Evolutionary conservation across 2,888 invertebrate species (phyloP).

Genomic region (Pecten maximus): DNA sequence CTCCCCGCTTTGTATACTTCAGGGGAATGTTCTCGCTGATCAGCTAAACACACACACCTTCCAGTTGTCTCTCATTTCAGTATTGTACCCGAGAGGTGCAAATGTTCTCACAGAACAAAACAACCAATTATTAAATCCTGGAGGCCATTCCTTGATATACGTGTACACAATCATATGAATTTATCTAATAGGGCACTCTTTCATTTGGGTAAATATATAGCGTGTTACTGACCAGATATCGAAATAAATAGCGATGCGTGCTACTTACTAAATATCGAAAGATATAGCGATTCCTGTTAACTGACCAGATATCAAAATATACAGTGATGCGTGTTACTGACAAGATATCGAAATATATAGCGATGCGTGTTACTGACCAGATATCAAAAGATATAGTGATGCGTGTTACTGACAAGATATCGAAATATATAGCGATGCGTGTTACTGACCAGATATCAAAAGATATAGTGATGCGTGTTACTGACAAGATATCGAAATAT

Average conservation of each 20-base stretch:
- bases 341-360: too few relatives aligned
- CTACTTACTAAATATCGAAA: not conserved
- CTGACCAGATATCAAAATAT: not conserved
- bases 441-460: too few relatives aligned
- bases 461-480: too few relatives aligned
- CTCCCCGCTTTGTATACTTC: not conserved
- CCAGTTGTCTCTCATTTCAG: not conserved
- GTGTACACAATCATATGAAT: too few relatives aligned
- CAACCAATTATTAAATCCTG: not conserved
- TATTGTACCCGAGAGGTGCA: not conserved
- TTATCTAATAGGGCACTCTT: too few relatives aligned
- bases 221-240: not conserved
- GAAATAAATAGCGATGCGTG: not conserved
- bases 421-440: too few relatives aligned
- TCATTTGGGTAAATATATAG: too few relatives aligned
- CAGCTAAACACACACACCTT: not conserved
- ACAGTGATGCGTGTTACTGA: not conserved
- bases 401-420: too few relatives aligned
- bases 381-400: too few relatives aligned
- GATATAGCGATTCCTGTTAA: not conserved
- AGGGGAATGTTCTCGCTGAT: not conserved
- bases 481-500: too few relatives aligned
- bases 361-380: too few relatives aligned
- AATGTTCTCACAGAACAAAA: not conserved
- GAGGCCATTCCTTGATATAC: not conserved